These are phyloP conservation scores for Anguilla megastoma DNA, from an alignment of 2,797 vertebrate species.

Conservation along the genomic window DNA sequence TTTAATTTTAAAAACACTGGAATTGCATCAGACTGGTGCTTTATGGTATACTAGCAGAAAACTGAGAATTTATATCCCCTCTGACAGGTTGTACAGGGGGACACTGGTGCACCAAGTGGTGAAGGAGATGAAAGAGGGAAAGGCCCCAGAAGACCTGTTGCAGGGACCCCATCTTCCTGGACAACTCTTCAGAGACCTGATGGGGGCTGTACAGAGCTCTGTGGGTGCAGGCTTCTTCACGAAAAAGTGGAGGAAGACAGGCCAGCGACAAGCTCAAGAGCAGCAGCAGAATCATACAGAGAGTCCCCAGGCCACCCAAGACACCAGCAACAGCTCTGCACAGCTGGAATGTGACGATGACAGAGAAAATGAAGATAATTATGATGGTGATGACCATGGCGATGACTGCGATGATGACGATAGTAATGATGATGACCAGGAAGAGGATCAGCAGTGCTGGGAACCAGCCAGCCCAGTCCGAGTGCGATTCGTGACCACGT, in stretches of 20 bases:
- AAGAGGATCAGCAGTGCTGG: slow-evolving; percentile 12
- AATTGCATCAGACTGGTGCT: no score
- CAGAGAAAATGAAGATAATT: not conserved
- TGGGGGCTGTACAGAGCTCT: slow-evolving; percentile 51
- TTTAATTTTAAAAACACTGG: no score
- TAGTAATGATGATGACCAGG: slow-evolving; percentile 23
- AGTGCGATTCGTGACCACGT: slow-evolving; percentile 23
- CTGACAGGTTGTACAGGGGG: slow-evolving; percentile 76
- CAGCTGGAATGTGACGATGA: slow-evolving; percentile 51
- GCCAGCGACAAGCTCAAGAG: slow-evolving; percentile 48
- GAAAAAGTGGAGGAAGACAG: slow-evolving; percentile 46
- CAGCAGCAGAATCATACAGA: slow-evolving; percentile 27
- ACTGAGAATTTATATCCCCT: not conserved
- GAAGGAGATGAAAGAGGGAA: slow-evolving; percentile 53
- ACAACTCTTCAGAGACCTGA: slow-evolving; percentile 60
- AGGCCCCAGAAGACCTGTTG: slow-evolving; percentile 58
- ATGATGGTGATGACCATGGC: slow-evolving; percentile 30
- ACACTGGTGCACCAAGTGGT: slow-evolving; percentile 72
- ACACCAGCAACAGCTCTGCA: slow-evolving; percentile 58
- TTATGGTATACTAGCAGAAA: no score
- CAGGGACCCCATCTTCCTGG: slow-evolving; percentile 45
- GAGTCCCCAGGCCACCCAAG: not conserved
- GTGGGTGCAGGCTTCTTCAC: slow-evolving; percentile 59
- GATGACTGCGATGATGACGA: slow-evolving; percentile 33
- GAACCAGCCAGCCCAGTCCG: slow-evolving; percentile 23